These are phyloP conservation scores for Tyto alba DNA, from an alignment of 2,113 vertebrate species.

Conservation along the genomic window DNA sequence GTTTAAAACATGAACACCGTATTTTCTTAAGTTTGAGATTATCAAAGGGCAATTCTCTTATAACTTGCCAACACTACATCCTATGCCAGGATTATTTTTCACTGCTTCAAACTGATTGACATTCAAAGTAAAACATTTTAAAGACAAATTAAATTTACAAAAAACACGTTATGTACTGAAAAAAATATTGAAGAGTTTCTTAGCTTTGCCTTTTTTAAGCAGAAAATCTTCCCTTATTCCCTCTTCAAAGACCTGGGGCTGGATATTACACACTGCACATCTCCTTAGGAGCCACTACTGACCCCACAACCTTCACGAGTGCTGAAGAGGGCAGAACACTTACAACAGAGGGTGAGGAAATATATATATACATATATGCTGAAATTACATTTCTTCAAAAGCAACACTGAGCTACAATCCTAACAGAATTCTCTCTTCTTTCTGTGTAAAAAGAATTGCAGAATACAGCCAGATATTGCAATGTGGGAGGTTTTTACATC, in stretches of 20 bases:
- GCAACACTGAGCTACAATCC: background rate
- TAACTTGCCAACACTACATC: background rate
- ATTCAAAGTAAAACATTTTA: background rate
- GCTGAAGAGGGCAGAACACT: background rate
- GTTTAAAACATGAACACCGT: background rate
- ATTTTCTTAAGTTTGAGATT: background rate
- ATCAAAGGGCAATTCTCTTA: background rate
- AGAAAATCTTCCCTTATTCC: background rate
- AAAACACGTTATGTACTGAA: background rate
- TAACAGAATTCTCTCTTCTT: background rate
- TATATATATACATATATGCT: accelerated
- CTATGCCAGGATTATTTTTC: background rate
- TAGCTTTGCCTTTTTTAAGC: background rate
- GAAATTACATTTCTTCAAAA: background rate
- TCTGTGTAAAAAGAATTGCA: background rate
- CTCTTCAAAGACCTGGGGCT: background rate
- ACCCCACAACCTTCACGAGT: background rate
- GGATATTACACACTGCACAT: too few relatives aligned
- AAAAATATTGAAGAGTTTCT: background rate
- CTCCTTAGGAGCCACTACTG: background rate
- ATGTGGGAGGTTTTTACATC: background rate
- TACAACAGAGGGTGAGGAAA: background rate
- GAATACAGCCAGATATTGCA: background rate
- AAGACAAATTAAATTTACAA: background rate
- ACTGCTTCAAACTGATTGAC: background rate